phyloP scores from a whole-genome alignment of 1,140 invertebrate species.

The Caerostris extrusa region DNA sequence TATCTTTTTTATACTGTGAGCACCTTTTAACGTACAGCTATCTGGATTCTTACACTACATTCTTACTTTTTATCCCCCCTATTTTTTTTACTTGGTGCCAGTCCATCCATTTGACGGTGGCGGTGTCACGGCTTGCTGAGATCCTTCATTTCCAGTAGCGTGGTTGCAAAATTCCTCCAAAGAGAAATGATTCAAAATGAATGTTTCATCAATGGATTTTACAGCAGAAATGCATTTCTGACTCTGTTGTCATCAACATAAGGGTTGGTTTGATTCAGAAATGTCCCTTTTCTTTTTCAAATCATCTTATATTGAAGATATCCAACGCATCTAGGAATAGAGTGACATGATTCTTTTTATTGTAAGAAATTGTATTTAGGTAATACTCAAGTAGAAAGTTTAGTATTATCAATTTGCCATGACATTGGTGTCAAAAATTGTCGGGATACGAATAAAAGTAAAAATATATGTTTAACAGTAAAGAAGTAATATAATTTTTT shows the following conservation, averaged over 20 bases:
- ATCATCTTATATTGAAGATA: too few relatives aligned
- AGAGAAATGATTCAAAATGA: not conserved
- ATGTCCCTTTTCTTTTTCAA: not conserved
- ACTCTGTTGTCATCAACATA: not conserved
- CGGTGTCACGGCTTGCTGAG: not conserved
- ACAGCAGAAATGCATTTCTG: not conserved
- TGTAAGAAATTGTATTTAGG: too few relatives aligned
- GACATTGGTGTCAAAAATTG: too few relatives aligned
- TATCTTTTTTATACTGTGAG: not conserved
- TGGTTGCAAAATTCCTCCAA: not conserved
- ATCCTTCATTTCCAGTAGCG: not conserved
- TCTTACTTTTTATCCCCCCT: not conserved
- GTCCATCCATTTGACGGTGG: conserved; percentile 18
- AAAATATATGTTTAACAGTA: too few relatives aligned
- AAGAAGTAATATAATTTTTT: too few relatives aligned
- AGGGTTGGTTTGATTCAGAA: not conserved
- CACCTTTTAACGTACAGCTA: too few relatives aligned
- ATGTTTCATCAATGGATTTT: not conserved
- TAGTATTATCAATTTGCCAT: too few relatives aligned
- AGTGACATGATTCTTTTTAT: too few relatives aligned
- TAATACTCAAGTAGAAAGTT: too few relatives aligned
- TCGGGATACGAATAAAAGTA: too few relatives aligned
- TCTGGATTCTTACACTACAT: not conserved
- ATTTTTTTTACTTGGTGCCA: not conserved
- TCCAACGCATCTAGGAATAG: too few relatives aligned